A percentile compares a stretch with the other conserved stretches of the same genome.
These are phyloP conservation scores for Gouania willdenowi DNA, from an alignment of 2,797 vertebrate genomes.

Conservation along the genomic window DNA sequence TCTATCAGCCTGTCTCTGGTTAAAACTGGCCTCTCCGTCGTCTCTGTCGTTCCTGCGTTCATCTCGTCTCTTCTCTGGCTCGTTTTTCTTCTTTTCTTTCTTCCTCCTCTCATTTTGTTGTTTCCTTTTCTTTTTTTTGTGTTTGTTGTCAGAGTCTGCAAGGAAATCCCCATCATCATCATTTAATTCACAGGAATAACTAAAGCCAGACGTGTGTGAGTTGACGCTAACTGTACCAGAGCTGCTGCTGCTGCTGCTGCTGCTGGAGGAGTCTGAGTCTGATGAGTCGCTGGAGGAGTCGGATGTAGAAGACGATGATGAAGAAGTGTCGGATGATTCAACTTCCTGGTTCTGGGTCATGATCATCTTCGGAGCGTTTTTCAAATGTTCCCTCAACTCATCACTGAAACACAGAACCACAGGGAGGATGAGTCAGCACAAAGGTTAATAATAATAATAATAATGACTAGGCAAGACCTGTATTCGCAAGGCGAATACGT, in stretches of 20 bases:
- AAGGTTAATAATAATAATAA: too few relatives aligned
- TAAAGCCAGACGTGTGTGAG: too few relatives aligned
- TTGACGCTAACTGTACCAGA: conserved; percentile 54
- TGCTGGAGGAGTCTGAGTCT: conserved; percentile 51
- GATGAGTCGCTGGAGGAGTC: conserved; percentile 66
- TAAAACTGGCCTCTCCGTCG: conserved; percentile 1
- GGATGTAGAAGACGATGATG: conserved; percentile 79
- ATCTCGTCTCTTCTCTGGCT: conserved; percentile 23
- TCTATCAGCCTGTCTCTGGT: conserved; percentile 14
- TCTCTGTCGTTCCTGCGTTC: neutral
- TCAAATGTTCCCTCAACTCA: conserved; percentile 93
- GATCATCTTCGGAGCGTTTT: conserved; percentile 96
- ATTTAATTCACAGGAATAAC: too few relatives aligned
- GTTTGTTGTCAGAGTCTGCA: conserved; percentile 71
- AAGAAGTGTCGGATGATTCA: conserved; percentile 84
- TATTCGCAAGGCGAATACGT: too few relatives aligned
- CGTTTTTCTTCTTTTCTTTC: conserved; percentile 23
- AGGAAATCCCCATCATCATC: too few relatives aligned
- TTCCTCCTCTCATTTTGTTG: conserved; percentile 64
- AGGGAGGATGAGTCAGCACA: too few relatives aligned
- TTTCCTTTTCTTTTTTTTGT: conserved; percentile 75
- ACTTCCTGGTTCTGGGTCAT: conserved; percentile 95
- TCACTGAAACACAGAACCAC: conserved; percentile 78
- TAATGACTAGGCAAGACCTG: too few relatives aligned
- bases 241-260: conserved; percentile 58